A percentile compares a stretch with the other conserved stretches of the same genome.
phyloP scores from a whole-genome alignment of 2,113 vertebrate species.

The Sula dactylatra region DNA sequence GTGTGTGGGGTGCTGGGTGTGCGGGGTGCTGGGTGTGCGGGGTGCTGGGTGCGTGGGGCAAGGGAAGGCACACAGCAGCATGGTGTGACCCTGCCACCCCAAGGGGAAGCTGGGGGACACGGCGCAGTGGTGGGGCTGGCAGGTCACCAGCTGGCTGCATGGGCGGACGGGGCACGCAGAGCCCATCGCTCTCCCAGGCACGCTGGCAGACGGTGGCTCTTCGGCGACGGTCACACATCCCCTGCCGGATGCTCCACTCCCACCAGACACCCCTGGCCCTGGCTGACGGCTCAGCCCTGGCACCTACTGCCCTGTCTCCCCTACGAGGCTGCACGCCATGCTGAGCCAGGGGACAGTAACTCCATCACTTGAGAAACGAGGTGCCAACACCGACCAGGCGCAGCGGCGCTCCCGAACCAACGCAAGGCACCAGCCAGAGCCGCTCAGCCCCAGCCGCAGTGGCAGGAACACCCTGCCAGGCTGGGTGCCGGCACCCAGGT shows the following conservation, averaged over 20 bases:
- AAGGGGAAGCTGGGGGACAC: background rate
- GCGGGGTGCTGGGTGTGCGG: background rate
- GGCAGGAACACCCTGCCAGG: rapidly evolving
- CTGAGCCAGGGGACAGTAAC: background rate
- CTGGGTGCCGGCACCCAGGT: rapidly evolving
- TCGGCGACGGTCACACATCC: background rate
- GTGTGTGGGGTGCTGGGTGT: background rate
- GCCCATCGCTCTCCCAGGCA: background rate
- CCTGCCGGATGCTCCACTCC: rapidly evolving
- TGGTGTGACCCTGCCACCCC: background rate
- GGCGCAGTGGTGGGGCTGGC: background rate
- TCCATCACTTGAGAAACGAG: background rate
- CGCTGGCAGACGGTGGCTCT: rapidly evolving
- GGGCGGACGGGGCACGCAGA: rapidly evolving
- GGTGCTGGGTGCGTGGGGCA: background rate
- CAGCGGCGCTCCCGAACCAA: background rate
- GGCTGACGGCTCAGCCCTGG: background rate
- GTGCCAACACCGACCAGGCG: background rate
- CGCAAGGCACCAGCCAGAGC: background rate
- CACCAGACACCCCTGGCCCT: background rate
- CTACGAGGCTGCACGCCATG: rapidly evolving
- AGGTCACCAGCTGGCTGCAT: background rate
- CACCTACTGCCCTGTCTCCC: background rate
- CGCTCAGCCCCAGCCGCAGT: rapidly evolving
- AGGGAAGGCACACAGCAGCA: background rate